Percentiles rank a stretch among this genome's conserved stretches.
Conservation (phyloP, 2,888 invertebrate species). For the Coleophora deauratella region DNA sequence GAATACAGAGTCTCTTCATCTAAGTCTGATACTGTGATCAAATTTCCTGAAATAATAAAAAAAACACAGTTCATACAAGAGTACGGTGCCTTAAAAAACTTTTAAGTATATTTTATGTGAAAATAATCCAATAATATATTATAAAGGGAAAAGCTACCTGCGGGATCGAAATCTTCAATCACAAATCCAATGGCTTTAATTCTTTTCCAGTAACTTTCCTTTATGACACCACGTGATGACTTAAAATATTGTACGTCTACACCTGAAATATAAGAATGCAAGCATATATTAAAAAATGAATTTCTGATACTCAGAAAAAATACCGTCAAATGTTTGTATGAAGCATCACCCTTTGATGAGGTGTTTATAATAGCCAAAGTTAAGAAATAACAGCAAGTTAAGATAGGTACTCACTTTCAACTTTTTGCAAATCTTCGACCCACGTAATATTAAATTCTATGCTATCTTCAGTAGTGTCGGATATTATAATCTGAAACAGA, state of each 20-base stretch:
- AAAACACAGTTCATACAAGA: too few relatives aligned
- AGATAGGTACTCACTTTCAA: not conserved
- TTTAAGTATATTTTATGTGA: too few relatives aligned
- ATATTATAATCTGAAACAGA: slow-evolving; percentile 27
- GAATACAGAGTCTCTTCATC: slow-evolving; percentile 40
- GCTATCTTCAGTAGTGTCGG: slow-evolving; percentile 15
- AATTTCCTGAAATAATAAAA: slow-evolving; percentile 17
- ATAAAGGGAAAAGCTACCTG: too few relatives aligned
- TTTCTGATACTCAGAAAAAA: too few relatives aligned
- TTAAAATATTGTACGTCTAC: slow-evolving; percentile 27
- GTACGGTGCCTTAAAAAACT: too few relatives aligned
- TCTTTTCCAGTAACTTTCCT: slow-evolving; percentile 33
- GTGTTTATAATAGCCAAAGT: too few relatives aligned
- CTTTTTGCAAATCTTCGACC: slow-evolving; percentile 21
- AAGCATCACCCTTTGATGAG: too few relatives aligned
- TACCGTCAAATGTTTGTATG: too few relatives aligned
- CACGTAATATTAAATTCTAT: slow-evolving; percentile 34
- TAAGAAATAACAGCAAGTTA: too few relatives aligned
- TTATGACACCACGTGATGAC: slow-evolving; percentile 18
- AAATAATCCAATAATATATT: too few relatives aligned
- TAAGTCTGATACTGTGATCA: slow-evolving; percentile 22
- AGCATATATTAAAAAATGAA: too few relatives aligned
- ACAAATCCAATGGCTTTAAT: slow-evolving; percentile 14
- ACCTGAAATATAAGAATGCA: slow-evolving; percentile 17
- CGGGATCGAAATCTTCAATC: slow-evolving; percentile 6